phyloP scores from a whole-genome alignment of 2,888 invertebrate species.

The Acrobasis suavella region DNA sequence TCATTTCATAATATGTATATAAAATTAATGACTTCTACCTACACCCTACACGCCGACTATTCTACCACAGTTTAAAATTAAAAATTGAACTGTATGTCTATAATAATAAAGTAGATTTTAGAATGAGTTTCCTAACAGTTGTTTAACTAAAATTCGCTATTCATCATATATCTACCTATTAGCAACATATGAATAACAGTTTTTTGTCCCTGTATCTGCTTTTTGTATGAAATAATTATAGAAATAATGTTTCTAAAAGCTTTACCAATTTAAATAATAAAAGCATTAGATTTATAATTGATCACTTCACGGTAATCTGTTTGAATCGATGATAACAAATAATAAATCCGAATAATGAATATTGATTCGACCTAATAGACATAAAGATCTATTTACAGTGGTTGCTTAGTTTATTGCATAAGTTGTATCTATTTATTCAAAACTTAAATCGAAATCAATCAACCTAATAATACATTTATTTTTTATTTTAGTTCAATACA shows the following conservation, averaged over 20 bases:
- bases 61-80: not conserved
- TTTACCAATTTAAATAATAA: not conserved
- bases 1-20: conserved; percentile 31
- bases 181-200: conserved; percentile 60
- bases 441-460: no score
- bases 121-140: conserved; percentile 7
- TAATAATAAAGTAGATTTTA: conserved; percentile 29
- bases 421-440: not conserved
- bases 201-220: no score
- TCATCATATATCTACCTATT: conserved; percentile 63
- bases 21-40: conserved; percentile 56
- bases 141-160: conserved; percentile 40
- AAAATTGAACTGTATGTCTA: conserved; percentile 22
- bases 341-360: conserved; percentile 4
- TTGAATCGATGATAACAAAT: conserved; percentile 18
- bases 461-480: no score
- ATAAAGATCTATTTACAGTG: not conserved
- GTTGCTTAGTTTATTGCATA: not conserved
- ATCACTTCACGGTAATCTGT: conserved; percentile 17
- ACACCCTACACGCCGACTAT: conserved; percentile 48
- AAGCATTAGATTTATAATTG: conserved; percentile 23
- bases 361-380: not conserved
- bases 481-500: no score
- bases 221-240: no score
- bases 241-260: not conserved